Evolutionary conservation across 2,888 invertebrate genomes (phyloP), one percentile per base, ranked within the genome.

Genomic region (Tinea trinotella): DNA sequence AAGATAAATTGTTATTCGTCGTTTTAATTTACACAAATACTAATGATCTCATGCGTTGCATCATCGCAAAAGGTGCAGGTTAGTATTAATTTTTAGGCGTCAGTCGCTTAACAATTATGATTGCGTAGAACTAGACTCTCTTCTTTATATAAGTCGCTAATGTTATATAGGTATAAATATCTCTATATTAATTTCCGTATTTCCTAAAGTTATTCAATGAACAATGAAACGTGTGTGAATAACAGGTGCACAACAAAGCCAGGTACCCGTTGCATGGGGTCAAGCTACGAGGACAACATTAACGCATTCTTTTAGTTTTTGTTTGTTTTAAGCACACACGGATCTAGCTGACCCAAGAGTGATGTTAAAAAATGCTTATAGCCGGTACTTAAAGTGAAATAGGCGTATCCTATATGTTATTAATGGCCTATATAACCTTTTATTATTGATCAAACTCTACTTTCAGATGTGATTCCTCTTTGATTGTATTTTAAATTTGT

Each of bases 11-110:
- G 35, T 12, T 12, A 35, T 35, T 35, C 13, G 9, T 5, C 9
- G 24, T 24, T 40, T 40, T 4, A 13, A n/a, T 40, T 40, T 40
- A 15, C 15, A 40, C 13, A 40, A 12, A 40, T 15, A 40, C 13
- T n/a, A 30, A 40, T 40, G 40, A 40, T 40, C 12, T 40, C 40
- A 40, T 40, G 13, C 13, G 40, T 40, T 40, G 40, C 40, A 40
- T 40, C 13, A 40, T 40, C 40, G 13, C 13, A 12, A 40, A 30
- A 40, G 40, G 13, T 40, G 40, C 40, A 40, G 40, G 13, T 40
- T 40, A 40, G 13, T 3, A 40, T 40, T 13, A 40, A 30, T 30
- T 30, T 30, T 30, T 30, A 2, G 30, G 30, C 30, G 30, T 30
- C 7, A 30, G 1, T 30, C n/a, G 7, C 2, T 30, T 30, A 10